Evolutionary conservation across 2,888 invertebrate genomes (phyloP), one percentile per base, ranked within the genome.

Genomic region (Cerastis leucographa): DNA sequence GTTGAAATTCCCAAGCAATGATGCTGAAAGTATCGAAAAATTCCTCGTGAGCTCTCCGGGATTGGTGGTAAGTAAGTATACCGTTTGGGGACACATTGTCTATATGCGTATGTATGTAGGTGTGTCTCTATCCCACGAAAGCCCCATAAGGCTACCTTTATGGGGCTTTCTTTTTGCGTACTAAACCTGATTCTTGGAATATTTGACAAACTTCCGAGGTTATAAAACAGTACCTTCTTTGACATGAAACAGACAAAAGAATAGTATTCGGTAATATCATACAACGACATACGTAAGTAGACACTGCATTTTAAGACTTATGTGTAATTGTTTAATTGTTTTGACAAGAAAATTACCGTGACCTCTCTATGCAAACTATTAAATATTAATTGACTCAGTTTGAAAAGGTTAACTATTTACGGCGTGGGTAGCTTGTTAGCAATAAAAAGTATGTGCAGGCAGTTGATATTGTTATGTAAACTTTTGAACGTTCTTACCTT

Each of bases 271-370:
- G 29, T 61, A 67, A 73, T 19, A 56, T 42, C n/a, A 4, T 25
- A 4, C 42, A 64, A n/a, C 42, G n/a, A 42, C 42, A 40, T 17
- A 54, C 19, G 25, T 68, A 40, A 12, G n/a, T 49, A 80, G 29
- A 44, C 8, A 74, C 35, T 42, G 35, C 54, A 73, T 64, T 46
- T 73, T n/a, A n/a, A n/a, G n/a, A n/a, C n/a, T n/a, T 74, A 77
- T 73, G 61, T 65, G 14, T 4, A n/a, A 73, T 42, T 74, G 54
- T 80, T 29, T 80, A 81, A 80, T 80, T 71, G 62, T 81, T 86
- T 75, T 86, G 86, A 90, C 90, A 87, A 76, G 83, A 85, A 88
- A 88, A 90, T 89, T 89, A 74, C 69, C 66, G 17, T 78, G 84
- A 78, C 84, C 82, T 82, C 81, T 75, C 67, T 68, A 66, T 73